These are phyloP conservation scores for Hypolimnas misippus DNA, from an alignment of 2,888 invertebrate species.

Conservation along the genomic window DNA sequence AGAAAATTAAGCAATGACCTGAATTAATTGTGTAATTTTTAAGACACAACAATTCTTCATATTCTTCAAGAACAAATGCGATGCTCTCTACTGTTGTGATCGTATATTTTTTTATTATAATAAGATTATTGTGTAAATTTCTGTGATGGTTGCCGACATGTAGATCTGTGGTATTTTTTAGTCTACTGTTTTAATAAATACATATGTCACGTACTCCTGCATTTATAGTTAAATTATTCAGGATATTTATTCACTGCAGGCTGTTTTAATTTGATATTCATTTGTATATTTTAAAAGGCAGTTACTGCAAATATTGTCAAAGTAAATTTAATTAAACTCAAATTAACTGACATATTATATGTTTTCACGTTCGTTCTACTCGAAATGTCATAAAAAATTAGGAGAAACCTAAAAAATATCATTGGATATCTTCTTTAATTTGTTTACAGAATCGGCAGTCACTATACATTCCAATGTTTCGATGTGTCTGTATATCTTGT, in stretches of 20 bases:
- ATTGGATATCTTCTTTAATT: neutral
- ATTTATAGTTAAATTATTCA: neutral
- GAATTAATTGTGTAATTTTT: neutral
- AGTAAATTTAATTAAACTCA: neutral
- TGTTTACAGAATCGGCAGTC: slow-evolving; percentile 24
- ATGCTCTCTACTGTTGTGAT: slow-evolving; percentile 47
- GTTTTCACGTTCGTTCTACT: no score
- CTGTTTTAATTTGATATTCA: neutral
- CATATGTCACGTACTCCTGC: neutral
- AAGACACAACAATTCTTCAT: neutral
- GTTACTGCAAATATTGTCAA: neutral
- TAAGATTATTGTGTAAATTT: slow-evolving; percentile 29
- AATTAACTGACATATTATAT: no score
- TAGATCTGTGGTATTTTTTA: slow-evolving; percentile 18
- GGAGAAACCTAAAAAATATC: slow-evolving; percentile 1
- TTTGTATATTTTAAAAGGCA: neutral
- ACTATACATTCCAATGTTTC: slow-evolving; percentile 46
- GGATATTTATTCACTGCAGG: no score
- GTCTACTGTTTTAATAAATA: neutral
- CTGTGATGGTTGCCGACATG: slow-evolving; percentile 41
- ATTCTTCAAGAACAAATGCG: slow-evolving; percentile 19
- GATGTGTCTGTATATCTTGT: slow-evolving; percentile 52
- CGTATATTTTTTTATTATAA: slow-evolving; percentile 31
- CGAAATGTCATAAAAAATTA: no score
- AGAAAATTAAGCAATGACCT: neutral